Percentiles rank a stretch among this genome's conserved stretches.
These are phyloP conservation scores for Mixornis gularis DNA, from an alignment of 2,113 vertebrate species.

Conservation along the genomic window DNA sequence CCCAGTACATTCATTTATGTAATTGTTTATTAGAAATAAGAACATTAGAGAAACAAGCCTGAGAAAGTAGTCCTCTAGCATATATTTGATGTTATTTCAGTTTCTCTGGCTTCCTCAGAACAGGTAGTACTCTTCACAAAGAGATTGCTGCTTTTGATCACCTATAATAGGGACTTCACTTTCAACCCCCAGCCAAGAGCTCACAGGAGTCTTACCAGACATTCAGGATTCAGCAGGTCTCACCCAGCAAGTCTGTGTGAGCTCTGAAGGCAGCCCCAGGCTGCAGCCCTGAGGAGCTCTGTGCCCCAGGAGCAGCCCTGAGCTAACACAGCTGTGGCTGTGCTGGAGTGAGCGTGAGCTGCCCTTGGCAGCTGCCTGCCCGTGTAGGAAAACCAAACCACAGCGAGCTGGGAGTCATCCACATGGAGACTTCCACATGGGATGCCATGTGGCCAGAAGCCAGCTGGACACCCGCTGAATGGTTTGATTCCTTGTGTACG, in stretches of 20 bases:
- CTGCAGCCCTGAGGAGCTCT: background rate
- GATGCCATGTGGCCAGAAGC: background rate
- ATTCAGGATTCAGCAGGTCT: background rate
- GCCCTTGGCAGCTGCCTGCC: background rate
- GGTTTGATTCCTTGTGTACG: background rate
- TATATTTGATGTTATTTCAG: background rate
- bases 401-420: background rate
- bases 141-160: background rate
- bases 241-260: background rate
- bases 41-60: background rate
- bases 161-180: background rate
- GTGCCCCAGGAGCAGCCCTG: background rate
- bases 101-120: background rate
- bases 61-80: background rate
- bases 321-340: background rate
- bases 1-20: background rate
- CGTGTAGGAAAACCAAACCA: background rate
- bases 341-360: background rate
- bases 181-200: background rate
- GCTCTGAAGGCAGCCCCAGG: background rate
- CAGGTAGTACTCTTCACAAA: background rate
- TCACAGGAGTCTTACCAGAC: background rate
- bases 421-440: background rate
- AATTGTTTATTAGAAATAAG: conserved; percentile 9
- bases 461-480: background rate